Conservation (phyloP, 2,113 vertebrate genomes). For the Mastomys coucha region DNA sequence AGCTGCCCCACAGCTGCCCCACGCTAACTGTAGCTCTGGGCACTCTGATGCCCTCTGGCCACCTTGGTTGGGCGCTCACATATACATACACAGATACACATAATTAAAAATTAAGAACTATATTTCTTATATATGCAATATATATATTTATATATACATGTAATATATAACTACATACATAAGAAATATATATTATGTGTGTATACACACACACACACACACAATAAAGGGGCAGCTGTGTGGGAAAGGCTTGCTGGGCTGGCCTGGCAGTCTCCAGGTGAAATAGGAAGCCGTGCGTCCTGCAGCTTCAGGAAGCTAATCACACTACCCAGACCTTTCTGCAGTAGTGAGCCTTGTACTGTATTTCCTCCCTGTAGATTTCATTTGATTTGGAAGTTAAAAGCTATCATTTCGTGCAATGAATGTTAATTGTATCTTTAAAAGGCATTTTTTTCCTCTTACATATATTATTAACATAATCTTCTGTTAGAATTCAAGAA, state of each 20-base stretch:
- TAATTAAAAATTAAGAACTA: not conserved
- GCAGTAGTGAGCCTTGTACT: not conserved
- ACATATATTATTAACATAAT: slow-evolving; percentile 47
- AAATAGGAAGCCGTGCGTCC: not conserved
- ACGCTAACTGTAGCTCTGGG: not conserved
- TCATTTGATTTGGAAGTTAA: slow-evolving; percentile 53
- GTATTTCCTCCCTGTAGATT: not conserved
- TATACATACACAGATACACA: not conserved
- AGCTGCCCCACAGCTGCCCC: no score
- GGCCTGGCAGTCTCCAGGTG: not conserved
- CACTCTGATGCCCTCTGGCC: not conserved
- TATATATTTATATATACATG: not conserved
- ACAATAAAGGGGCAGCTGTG: not conserved
- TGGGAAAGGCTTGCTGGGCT: not conserved
- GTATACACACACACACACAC: not conserved
- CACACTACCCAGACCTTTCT: not conserved
- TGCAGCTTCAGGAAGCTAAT: not conserved
- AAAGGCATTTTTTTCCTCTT: slow-evolving; percentile 52
- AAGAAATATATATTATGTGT: no score
- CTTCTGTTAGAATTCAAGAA: slow-evolving; percentile 52
- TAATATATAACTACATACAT: no score
- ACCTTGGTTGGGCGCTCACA: not conserved
- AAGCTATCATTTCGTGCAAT: slow-evolving; percentile 22
- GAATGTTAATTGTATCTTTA: slow-evolving; percentile 46
- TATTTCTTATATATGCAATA: not conserved